Evolutionary conservation across 92 coral and sea anemone genomes (phyloP).

Genomic region (Parazoanthus darwini): DNA sequence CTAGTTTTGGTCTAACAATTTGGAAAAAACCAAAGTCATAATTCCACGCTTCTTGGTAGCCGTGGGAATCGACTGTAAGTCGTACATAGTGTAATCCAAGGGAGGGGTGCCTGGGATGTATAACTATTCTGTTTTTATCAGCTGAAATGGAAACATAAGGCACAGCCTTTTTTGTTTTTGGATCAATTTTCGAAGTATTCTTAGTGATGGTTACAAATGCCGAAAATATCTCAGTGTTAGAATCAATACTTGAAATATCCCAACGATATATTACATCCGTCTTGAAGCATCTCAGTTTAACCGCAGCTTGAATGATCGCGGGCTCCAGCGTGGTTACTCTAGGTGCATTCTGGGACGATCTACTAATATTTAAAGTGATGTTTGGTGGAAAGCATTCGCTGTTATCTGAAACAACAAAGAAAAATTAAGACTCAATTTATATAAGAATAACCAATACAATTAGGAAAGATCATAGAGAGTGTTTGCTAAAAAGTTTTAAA

Average conservation of each 20-base stretch:
- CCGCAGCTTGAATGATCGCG: constrained; percentile 46
- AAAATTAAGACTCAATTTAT: background rate
- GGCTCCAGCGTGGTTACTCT: constrained; percentile 49
- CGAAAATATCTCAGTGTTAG: background rate
- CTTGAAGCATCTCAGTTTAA: constrained; percentile 49
- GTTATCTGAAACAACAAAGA: constrained; percentile 56
- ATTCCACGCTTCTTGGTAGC: constrained; percentile 60
- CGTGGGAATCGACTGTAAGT: constrained; percentile 50
- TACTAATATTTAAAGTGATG: constrained; percentile 56
- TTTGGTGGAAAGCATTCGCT: constrained; percentile 68
- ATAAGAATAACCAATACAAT: too few relatives aligned
- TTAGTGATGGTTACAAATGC: constrained; percentile 5
- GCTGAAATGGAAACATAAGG: constrained; percentile 32
- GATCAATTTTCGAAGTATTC: constrained; percentile 34
- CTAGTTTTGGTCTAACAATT: constrained; percentile 58
- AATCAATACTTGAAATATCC: constrained; percentile 45
- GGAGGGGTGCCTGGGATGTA: constrained; percentile 37
- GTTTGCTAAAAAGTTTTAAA: too few relatives aligned
- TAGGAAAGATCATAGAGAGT: background rate
- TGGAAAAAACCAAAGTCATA: constrained; percentile 72
- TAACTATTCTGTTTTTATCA: constrained; percentile 36
- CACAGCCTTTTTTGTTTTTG: constrained; percentile 31
- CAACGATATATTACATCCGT: constrained; percentile 50
- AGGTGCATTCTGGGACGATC: constrained; percentile 30
- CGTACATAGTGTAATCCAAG: constrained; percentile 61